Evolutionary conservation across 92 coral and sea anemone species (phyloP).

Genomic region (Scolanthus callimorphus): DNA sequence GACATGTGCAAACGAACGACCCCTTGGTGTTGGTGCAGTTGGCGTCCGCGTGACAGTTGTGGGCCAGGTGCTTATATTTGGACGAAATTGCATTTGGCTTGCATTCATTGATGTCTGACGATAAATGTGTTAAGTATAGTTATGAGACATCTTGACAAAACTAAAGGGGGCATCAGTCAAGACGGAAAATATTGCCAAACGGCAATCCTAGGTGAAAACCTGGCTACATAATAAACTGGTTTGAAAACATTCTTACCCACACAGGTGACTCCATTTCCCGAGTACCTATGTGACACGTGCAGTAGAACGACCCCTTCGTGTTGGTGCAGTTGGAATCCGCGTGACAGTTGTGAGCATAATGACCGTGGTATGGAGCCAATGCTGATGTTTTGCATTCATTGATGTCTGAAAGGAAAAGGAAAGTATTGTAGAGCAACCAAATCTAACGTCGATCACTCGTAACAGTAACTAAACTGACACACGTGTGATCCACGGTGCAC

Average conservation of each 20-base stretch:
- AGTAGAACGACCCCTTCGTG: slow-evolving; percentile 11
- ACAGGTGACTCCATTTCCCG: slow-evolving; percentile 20
- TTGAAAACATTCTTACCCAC: slow-evolving; percentile 23
- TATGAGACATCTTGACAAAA: no score
- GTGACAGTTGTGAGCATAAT: slow-evolving; percentile 21
- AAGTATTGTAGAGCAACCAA: no score
- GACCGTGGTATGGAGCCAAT: slow-evolving; percentile 18
- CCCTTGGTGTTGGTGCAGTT: no score
- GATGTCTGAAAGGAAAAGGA: slow-evolving; percentile 20
- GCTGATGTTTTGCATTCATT: slow-evolving; percentile 33
- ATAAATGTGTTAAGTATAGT: no score
- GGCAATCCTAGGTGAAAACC: no score
- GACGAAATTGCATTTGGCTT: slow-evolving; percentile 13
- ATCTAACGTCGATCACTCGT: no score
- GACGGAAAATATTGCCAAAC: no score
- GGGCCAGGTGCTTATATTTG: slow-evolving; percentile 31
- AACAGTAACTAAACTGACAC: no score
- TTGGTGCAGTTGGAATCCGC: slow-evolving; percentile 13
- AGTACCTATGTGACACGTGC: slow-evolving; percentile 12
- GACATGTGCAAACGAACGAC: slow-evolving; percentile 56
- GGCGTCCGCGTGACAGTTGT: slow-evolving; percentile 65
- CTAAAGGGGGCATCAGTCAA: no score
- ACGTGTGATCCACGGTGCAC: no score
- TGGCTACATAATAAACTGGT: no score
- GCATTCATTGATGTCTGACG: slow-evolving; percentile 67